A percentile compares a stretch with the other conserved stretches of the same genome.
These are phyloP conservation scores for Chloromyia formosa DNA, from an alignment of 2,888 invertebrate genomes.

Conservation along the genomic window DNA sequence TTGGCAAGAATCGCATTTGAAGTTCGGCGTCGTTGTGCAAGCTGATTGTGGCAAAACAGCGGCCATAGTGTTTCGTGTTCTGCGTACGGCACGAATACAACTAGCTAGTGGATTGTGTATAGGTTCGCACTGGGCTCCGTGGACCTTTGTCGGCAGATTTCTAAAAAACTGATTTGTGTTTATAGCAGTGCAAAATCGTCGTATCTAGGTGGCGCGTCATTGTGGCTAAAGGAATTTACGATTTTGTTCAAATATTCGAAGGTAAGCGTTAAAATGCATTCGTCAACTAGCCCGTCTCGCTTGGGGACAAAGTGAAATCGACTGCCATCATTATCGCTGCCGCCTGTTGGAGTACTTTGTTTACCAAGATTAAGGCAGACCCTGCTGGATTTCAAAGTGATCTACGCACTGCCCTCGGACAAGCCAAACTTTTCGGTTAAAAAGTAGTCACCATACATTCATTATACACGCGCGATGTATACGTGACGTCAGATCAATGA, in stretches of 20 bases:
- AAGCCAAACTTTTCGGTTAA: constrained; percentile 1
- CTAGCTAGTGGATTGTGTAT: background rate
- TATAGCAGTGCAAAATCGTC: too few relatives aligned
- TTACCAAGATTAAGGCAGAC: background rate
- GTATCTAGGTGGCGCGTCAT: too few relatives aligned
- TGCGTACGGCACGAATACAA: background rate
- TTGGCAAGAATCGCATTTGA: background rate
- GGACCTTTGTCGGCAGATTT: too few relatives aligned
- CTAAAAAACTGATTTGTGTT: too few relatives aligned
- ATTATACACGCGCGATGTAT: constrained; percentile 36
- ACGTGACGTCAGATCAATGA: constrained; percentile 48
- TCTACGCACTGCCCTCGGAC: background rate
- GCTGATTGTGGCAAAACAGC: constrained; percentile 35
- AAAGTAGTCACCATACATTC: background rate
- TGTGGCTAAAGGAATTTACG: too few relatives aligned
- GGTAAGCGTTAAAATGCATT: background rate
- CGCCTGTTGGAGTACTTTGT: background rate
- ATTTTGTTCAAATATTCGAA: background rate
- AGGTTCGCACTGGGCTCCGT: too few relatives aligned
- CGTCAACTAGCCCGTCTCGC: background rate
- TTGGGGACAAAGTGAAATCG: constrained; percentile 14
- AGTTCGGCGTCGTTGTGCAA: constrained; percentile 46
- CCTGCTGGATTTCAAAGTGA: background rate
- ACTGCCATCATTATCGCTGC: too few relatives aligned
- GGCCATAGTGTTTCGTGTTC: constrained; percentile 36